Base-by-base conservation (phyloP, 2,113 vertebrate genomes). In the Catharus bicknelli region DNA sequence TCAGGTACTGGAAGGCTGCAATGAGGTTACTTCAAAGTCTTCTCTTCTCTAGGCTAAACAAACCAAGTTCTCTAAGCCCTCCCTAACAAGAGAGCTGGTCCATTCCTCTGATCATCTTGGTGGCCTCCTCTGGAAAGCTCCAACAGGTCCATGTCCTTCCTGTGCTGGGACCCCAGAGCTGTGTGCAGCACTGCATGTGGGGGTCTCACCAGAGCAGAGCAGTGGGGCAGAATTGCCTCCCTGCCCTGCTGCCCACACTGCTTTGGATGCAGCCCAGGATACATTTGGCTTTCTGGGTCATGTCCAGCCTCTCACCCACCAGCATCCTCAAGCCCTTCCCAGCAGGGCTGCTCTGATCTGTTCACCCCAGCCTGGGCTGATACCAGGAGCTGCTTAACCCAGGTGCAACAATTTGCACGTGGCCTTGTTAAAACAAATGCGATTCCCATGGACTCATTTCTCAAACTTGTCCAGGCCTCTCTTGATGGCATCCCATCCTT, bases 71-170 rank as follows among this genome's bases (percentile, higher is more conserved):
- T 73, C 85, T 21, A 20, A 40, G 25, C 48, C 34, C 3, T 34
- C 48, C 48, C 20, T 27, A 12, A 32, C 6, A 80, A 7, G 6
- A 19, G 14, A 63, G 20, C 14, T 42, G 26, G 4, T 72, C 30
- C 21, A 32, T 8, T 5, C 9, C 30, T 30, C 50, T 17, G 3
- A 10, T 7, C 21, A 18, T 42, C 2, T 26, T 22, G 2, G 6
- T 19, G 9, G 11, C 26, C 10, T 62, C 40, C 42, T 55, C 42
- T 42, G n/a, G 19, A 40, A 14, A 25, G 23, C 7, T 16, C 7
- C 34, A 63, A 2, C 20, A 63, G 1, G 0, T 54, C 20, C 21
- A 1, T 2, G 3, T 30, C 6, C 3, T 26, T 48, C 40, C 74
- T 18, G 5, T 29, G 23, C 74, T 34, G 48, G 1, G 25, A 8